phyloP scores from a whole-genome alignment of 2,888 invertebrate species.

The Drosophila meridionalis region DNA sequence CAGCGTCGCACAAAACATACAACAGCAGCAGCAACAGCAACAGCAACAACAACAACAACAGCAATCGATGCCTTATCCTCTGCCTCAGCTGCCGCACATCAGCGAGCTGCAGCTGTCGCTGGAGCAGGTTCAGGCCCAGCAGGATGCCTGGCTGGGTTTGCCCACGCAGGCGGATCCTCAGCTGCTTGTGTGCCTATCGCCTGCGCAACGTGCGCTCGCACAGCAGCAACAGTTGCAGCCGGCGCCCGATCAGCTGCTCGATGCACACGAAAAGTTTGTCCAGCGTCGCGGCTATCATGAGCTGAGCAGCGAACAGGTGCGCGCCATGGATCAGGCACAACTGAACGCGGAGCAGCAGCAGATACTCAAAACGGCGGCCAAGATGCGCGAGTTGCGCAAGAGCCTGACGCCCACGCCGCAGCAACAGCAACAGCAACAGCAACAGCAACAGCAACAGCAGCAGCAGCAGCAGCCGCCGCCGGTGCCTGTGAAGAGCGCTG shows the following conservation, averaged over 20 bases:
- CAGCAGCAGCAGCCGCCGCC: conserved; percentile 82
- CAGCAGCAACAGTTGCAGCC: conserved; percentile 83
- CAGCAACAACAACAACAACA: conserved; percentile 20
- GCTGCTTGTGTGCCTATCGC: conserved; percentile 89
- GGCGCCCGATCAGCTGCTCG: conserved; percentile 87
- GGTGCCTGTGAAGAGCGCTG: conserved; percentile 79
- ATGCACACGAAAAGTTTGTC: conserved; percentile 90
- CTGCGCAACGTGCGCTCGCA: conserved; percentile 88
- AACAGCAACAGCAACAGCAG: conserved; percentile 81
- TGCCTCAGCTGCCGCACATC: conserved; percentile 86
- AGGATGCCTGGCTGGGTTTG: conserved; percentile 87
- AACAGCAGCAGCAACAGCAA: conserved; percentile 40
- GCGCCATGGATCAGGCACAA: conserved; percentile 75
- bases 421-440: conserved; percentile 75
- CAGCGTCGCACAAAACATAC: conserved; percentile 86
- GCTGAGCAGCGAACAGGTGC: conserved; percentile 78
- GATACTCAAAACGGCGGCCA: conserved; percentile 76
- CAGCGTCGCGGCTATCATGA: conserved; percentile 88
- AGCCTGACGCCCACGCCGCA: conserved; percentile 72
- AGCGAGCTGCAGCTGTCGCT: conserved; percentile 84
- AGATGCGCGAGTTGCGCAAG: conserved; percentile 83
- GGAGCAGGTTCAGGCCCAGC: conserved; percentile 9
- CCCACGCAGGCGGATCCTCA: conserved; percentile 88
- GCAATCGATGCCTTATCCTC: conserved; percentile 85
- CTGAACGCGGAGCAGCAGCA: conserved; percentile 71